Base-by-base conservation (phyloP, 2,113 vertebrate species). In the Myotis lucifugus region DNA sequence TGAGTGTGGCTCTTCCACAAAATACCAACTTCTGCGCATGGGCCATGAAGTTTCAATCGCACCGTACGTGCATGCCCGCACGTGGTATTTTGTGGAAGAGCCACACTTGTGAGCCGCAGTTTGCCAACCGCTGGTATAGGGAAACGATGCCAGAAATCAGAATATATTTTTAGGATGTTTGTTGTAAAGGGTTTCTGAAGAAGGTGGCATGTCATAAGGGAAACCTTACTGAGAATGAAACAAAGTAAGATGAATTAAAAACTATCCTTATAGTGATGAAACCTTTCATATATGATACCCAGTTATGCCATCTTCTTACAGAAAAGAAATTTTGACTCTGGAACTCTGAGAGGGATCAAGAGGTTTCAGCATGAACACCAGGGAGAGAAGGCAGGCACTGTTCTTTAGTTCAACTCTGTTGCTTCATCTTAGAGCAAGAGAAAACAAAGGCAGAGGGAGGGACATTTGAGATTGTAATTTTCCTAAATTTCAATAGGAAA, bases 241-340 rank as follows among this genome's bases (percentile, higher is more conserved):
- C 5, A 74, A 77, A 88, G 18, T 84, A 5, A 67, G 66, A 81
- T 61, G 32, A 78, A 87, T 54, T 74, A 52, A 67, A 96, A 97
- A 94, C 5, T 7, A 76, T 18, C 40, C 29, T 89, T 54, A 21
- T 7, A 50, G 18, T 40, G 32, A 76, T 11, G 34, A 66, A 2
- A 2, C 11, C 48, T 67, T 69, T 59, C 10, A 27, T 37, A n/a
- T 56, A 25, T 56, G 3, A 1, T 34, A 40, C 70, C n/a, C 23
- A 74, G 10, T 17, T 86, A 69, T 64, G 23, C 7, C 46, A 3
- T 54, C 25, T 59, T 86, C 8, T 83, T 70, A 66, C 3, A 34
- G 5, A 48, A 52, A 85, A 59, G 18, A 54, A 50, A 72, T 9
- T 70, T 66, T 76, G 27, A 48, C 76, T 29, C 56, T 95, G 5